phyloP scores from a whole-genome alignment of 2,888 invertebrate species.

The Pterobdella sp. region DNA sequence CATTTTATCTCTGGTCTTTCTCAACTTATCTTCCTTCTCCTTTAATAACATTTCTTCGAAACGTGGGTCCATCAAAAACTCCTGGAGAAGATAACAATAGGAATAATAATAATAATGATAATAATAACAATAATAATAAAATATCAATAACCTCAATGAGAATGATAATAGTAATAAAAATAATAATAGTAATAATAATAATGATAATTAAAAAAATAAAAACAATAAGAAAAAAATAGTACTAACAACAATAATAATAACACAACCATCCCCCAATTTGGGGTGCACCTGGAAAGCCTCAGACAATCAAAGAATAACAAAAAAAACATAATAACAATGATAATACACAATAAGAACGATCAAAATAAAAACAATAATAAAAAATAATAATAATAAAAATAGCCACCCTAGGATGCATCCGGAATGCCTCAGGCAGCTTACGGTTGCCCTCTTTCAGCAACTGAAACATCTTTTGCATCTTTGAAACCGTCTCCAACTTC shows the following conservation, averaged over 20 bases:
- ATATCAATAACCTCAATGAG: not conserved
- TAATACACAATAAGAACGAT: not conserved
- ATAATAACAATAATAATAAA: not conserved
- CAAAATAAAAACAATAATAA: not conserved
- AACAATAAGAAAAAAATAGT: constrained; percentile 2
- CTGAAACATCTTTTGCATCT: constrained; percentile 47
- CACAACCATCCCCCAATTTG: no score
- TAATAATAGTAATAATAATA: not conserved
- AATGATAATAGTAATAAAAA: not conserved
- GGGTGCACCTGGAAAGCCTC: no score
- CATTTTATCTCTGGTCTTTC: constrained; percentile 45
- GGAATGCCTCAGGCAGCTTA: constrained; percentile 44
- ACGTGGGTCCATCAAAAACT: constrained; percentile 51
- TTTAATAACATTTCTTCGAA: constrained; percentile 46
- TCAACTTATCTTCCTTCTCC: constrained; percentile 46
- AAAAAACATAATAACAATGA: not conserved
- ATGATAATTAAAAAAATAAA: not conserved
- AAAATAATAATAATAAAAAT: not conserved
- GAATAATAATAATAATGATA: not conserved
- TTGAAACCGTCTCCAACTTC: constrained; percentile 45
- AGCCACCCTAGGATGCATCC: constrained; percentile 44
- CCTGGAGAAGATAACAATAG: constrained; percentile 39
- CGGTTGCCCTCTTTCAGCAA: constrained; percentile 47
- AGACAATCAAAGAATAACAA: not conserved
- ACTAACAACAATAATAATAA: not conserved